Conservation (phyloP, 1,140 invertebrate genomes). For the Nasonia giraulti region DNA sequence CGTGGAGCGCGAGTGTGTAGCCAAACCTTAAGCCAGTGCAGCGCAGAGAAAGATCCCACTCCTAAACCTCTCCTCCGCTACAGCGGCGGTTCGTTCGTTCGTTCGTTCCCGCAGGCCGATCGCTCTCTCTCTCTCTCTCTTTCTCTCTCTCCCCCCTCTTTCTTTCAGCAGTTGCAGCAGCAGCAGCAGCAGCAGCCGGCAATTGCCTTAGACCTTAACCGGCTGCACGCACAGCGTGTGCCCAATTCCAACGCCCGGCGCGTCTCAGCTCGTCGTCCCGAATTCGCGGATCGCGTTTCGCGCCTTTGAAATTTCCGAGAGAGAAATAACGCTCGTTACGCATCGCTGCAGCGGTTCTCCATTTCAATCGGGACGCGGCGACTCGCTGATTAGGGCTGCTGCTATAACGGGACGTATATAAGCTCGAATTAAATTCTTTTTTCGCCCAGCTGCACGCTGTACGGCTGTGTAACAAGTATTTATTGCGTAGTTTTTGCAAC, state of each 20-base stretch:
- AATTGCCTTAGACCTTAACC: conserved; percentile 66
- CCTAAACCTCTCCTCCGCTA: conserved; percentile 11
- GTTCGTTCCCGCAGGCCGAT: background rate
- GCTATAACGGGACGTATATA: conserved; percentile 28
- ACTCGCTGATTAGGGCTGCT: conserved; percentile 42
- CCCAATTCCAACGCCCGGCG: conserved; percentile 64
- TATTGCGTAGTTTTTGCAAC: background rate
- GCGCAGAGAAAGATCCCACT: no score
- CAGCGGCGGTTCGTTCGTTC: background rate
- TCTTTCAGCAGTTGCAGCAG: conserved; percentile 56
- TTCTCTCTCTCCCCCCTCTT: conserved; percentile 42
- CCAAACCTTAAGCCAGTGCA: conserved; percentile 36
- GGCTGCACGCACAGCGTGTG: conserved; percentile 63
- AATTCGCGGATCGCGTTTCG: conserved; percentile 57
- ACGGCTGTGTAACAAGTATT: background rate
- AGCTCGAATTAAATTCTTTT: conserved; percentile 28
- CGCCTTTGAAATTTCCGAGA: conserved; percentile 37
- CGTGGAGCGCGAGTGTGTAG: background rate
- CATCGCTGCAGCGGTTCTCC: background rate
- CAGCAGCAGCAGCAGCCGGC: conserved; percentile 58
- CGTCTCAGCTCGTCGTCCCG: conserved; percentile 53
- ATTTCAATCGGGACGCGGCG: conserved; percentile 18
- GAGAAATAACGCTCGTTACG: conserved; percentile 21
- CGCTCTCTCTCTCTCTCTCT: conserved; percentile 32
- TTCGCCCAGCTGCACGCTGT: background rate